These are phyloP conservation scores for Ateles fusciceps DNA, from an alignment of 2,797 vertebrate species.

Conservation along the genomic window DNA sequence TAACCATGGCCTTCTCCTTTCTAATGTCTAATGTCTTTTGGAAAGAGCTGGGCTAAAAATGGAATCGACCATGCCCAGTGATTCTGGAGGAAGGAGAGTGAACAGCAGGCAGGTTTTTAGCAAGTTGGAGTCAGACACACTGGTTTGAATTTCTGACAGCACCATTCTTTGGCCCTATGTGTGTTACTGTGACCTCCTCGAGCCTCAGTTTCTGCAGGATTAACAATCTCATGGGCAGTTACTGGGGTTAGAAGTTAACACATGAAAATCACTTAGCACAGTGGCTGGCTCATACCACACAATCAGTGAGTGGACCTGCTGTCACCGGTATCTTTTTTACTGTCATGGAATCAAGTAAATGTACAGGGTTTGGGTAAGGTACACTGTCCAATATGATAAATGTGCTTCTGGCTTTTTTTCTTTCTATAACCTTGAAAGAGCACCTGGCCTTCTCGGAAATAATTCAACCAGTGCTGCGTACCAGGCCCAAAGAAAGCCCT, in stretches of 20 bases:
- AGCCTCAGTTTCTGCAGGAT: not conserved
- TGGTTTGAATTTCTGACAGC: not conserved
- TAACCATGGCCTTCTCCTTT: not conserved
- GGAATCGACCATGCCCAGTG: not conserved
- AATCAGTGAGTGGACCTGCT: not conserved
- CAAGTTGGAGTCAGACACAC: not conserved
- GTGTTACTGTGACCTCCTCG: not conserved
- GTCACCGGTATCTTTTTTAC: not conserved
- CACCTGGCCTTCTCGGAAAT: not conserved
- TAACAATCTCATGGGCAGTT: not conserved
- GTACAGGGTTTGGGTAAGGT: not conserved
- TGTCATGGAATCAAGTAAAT: not conserved
- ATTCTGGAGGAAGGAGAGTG: not conserved
- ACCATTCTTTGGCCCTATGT: not conserved
- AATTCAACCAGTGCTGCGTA: not conserved
- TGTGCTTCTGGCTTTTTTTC: not conserved
- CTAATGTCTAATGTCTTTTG: not conserved
- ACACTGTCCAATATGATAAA: not conserved
- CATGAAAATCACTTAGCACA: not conserved
- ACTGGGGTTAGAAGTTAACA: not conserved
- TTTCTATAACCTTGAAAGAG: not conserved
- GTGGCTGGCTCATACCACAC: not conserved
- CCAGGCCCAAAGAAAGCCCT: not conserved
- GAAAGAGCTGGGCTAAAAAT: not conserved
- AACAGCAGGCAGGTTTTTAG: not conserved